Evolutionary conservation across 2,797 vertebrate species (phyloP).

Genomic region (Schizopygopsis pylzovi): DNA sequence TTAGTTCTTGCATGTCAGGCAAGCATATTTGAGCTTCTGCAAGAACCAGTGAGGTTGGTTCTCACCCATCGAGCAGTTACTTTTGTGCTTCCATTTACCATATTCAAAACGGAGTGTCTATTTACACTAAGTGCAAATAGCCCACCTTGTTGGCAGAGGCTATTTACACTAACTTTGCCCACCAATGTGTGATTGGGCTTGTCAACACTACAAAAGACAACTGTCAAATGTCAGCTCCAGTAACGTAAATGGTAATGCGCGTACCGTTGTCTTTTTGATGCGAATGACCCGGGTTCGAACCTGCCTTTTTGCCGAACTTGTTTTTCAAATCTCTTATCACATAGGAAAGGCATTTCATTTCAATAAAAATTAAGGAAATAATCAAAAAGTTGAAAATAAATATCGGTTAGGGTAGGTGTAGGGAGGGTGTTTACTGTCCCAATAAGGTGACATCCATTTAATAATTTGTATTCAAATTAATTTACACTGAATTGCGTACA

Average conservation of each 20-base stretch:
- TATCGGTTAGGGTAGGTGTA: no score
- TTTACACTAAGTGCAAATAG: not conserved
- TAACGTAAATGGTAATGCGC: not conserved
- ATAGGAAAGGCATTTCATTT: not conserved
- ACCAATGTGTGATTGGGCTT: not conserved
- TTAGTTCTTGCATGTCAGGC: not conserved
- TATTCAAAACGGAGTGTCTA: not conserved
- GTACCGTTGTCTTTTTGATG: not conserved
- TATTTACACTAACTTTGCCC: not conserved
- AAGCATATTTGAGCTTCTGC: not conserved
- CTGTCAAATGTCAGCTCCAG: not conserved
- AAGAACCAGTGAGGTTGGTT: not conserved
- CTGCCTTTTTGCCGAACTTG: not conserved
- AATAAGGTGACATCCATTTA: not conserved
- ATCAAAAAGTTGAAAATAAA: not conserved
- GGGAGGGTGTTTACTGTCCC: not conserved
- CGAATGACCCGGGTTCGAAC: not conserved
- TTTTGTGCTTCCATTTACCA: not conserved
- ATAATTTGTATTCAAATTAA: not conserved
- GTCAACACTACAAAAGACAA: not conserved
- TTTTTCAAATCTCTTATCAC: not conserved
- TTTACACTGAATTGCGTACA: not conserved
- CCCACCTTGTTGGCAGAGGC: conserved; percentile 5
- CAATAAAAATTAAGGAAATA: not conserved
- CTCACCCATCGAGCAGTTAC: not conserved